Evolutionary conservation across 2,888 invertebrate genomes (phyloP).

Genomic region (Lepidochrysops patricia): DNA sequence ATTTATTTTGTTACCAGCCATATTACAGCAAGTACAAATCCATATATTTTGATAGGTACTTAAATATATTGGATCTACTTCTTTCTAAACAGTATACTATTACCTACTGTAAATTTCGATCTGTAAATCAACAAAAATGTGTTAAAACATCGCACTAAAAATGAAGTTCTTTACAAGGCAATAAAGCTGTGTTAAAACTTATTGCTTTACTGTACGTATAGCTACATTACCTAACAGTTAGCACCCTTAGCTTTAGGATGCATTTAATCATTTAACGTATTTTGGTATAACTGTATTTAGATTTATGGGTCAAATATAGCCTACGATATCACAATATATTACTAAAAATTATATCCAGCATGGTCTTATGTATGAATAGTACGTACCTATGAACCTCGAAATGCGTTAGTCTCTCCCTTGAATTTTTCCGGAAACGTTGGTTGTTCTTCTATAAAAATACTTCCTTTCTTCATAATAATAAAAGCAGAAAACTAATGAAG

Average conservation of each 20-base stretch:
- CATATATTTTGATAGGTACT: not conserved
- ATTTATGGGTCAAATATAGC: no score
- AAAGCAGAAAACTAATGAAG: conserved; percentile 43
- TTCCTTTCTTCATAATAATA: conserved; percentile 33
- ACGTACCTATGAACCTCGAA: conserved; percentile 44
- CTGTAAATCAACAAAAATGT: not conserved
- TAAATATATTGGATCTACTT: no score
- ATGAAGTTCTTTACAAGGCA: not conserved
- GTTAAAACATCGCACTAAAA: not conserved
- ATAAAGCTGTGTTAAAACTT: not conserved
- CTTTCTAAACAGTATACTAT: no score
- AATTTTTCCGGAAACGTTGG: conserved; percentile 46
- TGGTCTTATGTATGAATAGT: conserved; percentile 40
- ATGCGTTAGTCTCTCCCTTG: conserved; percentile 70
- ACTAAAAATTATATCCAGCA: conserved; percentile 35
- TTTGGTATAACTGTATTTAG: not conserved
- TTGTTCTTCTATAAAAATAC: conserved; percentile 29
- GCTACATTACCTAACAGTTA: not conserved
- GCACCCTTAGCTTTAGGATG: not conserved
- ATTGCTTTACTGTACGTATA: not conserved
- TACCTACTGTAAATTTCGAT: not conserved
- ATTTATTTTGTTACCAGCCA: conserved; percentile 63
- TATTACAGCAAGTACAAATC: conserved; percentile 26
- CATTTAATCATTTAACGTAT: not conserved
- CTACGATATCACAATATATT: not conserved